Evolutionary conservation across 2,797 vertebrate genomes (phyloP), one percentile per base, ranked within the genome.

Genomic region (Pangasius djambal): DNA sequence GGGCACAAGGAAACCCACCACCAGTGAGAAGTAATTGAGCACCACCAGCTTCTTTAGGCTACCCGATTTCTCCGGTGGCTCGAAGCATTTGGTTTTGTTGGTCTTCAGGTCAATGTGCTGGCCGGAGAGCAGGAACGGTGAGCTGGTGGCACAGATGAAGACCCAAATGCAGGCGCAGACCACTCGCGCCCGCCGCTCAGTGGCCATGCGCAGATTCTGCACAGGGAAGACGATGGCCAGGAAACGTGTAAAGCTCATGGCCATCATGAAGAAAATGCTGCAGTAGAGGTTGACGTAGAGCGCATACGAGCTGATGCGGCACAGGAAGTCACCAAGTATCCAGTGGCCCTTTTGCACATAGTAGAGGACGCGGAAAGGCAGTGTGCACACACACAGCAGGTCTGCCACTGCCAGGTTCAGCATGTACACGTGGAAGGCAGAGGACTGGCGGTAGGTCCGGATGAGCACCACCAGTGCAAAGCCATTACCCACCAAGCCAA

Each of bases 251-350:
- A 99, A 93, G 50, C 98, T 99, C 98, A 99, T 99, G 12, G 97
- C 98, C 0, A 97, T 97, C 98, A 99, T 97, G 93, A 99, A 98
- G 70, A 97, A 98, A 86, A 99, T 97, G 91, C 98, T 98, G 92
- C 98, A 98, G 69, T 99, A 99, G 88, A 99, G 96, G 95, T 99
- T 99, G n/a, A 99, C 97, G 0, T 99, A 99, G 74, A 99, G 94
- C 0, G 97, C 85, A 0, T 98, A 99, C 4, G 98, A 98, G 65
- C 96, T 97, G 91, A 99, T 52, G 65, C 98, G 96, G 90, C 98
- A 99, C 0, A 99, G 92, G 77, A 99, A 94, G 74, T 98, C 97
- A 0, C 98, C 96, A 16, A 96, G 96, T 88, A 96, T 88, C 98
- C 98, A 99, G 48, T 96, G 89, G 13, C 98, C 98, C 85, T 95